Evolutionary conservation across 2,888 invertebrate genomes (phyloP), one percentile per base, ranked within the genome.

Genomic region (Teleogryllus oceanicus): DNA sequence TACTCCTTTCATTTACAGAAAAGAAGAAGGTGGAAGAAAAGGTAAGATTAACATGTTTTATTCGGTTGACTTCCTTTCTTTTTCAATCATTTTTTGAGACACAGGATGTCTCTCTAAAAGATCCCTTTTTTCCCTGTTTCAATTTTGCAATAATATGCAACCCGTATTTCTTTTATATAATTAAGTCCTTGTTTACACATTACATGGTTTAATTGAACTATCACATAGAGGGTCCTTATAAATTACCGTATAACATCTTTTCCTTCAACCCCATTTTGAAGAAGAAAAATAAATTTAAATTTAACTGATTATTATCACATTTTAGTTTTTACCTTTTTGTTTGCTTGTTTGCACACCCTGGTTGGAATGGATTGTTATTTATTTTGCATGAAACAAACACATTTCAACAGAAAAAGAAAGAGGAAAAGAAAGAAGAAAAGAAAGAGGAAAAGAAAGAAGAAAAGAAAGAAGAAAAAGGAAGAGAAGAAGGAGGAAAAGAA

Each of bases 401-500:
- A 83, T 83, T 76, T 16, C 13, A 62, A 62, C 62, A 82, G 74
- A 79, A 82, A 78, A 82, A 82, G 77, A 82, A 83, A 79, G 81
- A 82, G 76, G 80, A 83, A 75, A 82, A 83, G 75, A 81, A 83
- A 75, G 83, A 83, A 78, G 80, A 82, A 78, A 82, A 83, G 81
- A 83, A 83, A 81, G 81, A 81, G 62, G 81, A 83, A 78, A 89
- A 89, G 81, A 86, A 89, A 83, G 90, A 90, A 81, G 88, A 89
- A 86, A 87, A 87, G 84, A 87, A 87, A 83, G 87, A 84, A 86
- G 86, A 85, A 86, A 83, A 84, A 86, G 83, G 84, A 84, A 83
- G 83, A 84, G 87, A 87, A 85, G 78, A 87, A 88, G 82, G 83
- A 84, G 85, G 80, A 87, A 76, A 16, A 76, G 76, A 76, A 76